Conservation (phyloP, 2,113 vertebrate species). For the Rhinolophus ferrumequinum region DNA sequence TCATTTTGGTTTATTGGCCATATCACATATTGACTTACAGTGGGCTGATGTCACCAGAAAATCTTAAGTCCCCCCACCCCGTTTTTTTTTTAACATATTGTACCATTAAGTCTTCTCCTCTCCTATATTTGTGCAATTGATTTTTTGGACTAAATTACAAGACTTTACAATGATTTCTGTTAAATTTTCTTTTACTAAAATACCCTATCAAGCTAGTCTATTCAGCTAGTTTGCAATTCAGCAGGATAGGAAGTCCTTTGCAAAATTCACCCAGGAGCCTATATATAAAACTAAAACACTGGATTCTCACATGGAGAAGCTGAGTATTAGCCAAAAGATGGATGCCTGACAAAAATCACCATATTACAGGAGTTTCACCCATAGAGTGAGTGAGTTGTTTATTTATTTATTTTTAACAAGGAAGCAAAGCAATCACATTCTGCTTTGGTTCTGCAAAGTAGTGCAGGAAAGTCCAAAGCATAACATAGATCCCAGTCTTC, state of each 20-base stretch:
- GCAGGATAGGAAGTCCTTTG: slow-evolving; percentile 16
- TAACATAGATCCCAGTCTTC: neutral
- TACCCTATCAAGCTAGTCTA: neutral
- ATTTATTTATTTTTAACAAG: neutral
- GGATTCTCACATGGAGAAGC: neutral
- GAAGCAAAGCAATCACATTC: neutral
- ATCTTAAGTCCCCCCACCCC: neutral
- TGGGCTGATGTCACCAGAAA: neutral
- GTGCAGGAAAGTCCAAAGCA: neutral
- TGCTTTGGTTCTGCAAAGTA: slow-evolving; percentile 21
- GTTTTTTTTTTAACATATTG: neutral
- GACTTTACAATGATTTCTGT: neutral
- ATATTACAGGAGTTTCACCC: neutral
- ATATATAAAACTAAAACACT: neutral
- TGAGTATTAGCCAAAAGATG: slow-evolving; percentile 17
- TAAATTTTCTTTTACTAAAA: slow-evolving; percentile 52
- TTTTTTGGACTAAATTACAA: neutral
- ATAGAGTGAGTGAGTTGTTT: neutral
- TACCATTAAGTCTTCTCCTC: neutral
- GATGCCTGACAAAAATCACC: slow-evolving; percentile 19
- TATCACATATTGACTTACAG: neutral
- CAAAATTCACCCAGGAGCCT: neutral
- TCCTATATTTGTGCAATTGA: slow-evolving; percentile 1
- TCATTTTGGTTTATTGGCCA: neutral
- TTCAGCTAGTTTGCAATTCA: neutral